Evolutionary conservation across 2,797 vertebrate genomes (phyloP).

Genomic region (Clarias pachynema): DNA sequence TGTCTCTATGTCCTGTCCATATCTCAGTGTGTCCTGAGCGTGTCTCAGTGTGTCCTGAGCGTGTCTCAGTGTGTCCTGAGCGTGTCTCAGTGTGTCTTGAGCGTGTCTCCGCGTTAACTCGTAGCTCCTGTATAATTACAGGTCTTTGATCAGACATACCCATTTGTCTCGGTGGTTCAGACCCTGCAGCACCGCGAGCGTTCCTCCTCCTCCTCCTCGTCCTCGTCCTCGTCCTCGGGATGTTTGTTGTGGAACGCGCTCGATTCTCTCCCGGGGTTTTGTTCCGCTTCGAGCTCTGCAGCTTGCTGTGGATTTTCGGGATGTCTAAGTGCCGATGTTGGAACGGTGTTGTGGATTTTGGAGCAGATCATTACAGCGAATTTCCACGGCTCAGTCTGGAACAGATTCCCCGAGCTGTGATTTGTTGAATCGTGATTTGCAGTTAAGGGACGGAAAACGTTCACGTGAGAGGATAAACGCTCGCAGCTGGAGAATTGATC

Average conservation of each 20-base stretch:
- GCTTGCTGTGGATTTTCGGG: slow-evolving; percentile 16
- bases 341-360: slow-evolving; percentile 23
- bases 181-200: background rate
- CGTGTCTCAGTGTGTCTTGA: background rate
- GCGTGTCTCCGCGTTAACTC: background rate
- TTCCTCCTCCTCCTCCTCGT: background rate
- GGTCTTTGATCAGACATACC: background rate
- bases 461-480: background rate
- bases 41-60: too few species aligned
- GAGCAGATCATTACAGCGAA: background rate
- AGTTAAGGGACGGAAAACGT: slow-evolving; percentile 9
- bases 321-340: slow-evolving; percentile 27
- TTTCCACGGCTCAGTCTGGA: slow-evolving; percentile 11
- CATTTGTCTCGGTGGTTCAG: background rate
- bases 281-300: slow-evolving; percentile 13
- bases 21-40: background rate
- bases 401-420: background rate
- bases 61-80: background rate
- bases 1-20: background rate
- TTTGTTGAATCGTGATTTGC: background rate
- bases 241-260: slow-evolving; percentile 2
- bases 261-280: slow-evolving; percentile 5
- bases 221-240: background rate
- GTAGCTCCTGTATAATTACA: background rate
- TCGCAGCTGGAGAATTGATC: slow-evolving; percentile 16